Percentiles rank a stretch among this genome's conserved stretches.
phyloP scores from a whole-genome alignment of 2,797 vertebrate species.

The Phalloptychus januarius region DNA sequence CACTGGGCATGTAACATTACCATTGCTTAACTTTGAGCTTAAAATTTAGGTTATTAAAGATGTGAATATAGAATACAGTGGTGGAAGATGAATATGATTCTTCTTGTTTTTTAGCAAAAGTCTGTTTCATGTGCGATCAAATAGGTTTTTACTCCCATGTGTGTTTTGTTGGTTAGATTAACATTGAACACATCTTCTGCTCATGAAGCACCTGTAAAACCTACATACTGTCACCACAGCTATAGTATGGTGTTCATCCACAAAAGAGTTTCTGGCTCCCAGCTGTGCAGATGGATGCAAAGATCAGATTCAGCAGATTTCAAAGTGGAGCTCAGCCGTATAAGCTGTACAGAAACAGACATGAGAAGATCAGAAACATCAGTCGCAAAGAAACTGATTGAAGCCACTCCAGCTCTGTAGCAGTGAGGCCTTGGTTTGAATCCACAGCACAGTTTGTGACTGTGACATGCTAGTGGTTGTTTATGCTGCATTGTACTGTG shows the following conservation, averaged over 20 bases:
- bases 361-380: slow-evolving; percentile 32
- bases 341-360: slow-evolving; percentile 34
- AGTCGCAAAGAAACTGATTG: slow-evolving; percentile 43
- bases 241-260: slow-evolving; percentile 2
- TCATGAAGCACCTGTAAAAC: slow-evolving; percentile 19
- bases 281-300: slow-evolving; percentile 41
- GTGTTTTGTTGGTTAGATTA: background rate
- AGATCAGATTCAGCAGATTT: slow-evolving; percentile 36
- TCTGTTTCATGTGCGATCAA: background rate
- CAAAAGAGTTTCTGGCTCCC: slow-evolving; percentile 17
- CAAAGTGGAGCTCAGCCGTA: slow-evolving; percentile 5
- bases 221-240: slow-evolving; percentile 29
- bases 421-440: slow-evolving; percentile 38
- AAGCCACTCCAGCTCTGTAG: slow-evolving; percentile 51
- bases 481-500: slow-evolving; percentile 6
- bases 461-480: slow-evolving; percentile 26
- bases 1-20: background rate
- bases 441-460: slow-evolving; percentile 34
- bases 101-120: too few relatives aligned
- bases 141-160: background rate
- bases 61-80: background rate
- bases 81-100: background rate
- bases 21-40: background rate
- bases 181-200: background rate
- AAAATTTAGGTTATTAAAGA: background rate